Conservation (phyloP, 2,113 vertebrate species). For the Xiphophorus couchianus region DNA sequence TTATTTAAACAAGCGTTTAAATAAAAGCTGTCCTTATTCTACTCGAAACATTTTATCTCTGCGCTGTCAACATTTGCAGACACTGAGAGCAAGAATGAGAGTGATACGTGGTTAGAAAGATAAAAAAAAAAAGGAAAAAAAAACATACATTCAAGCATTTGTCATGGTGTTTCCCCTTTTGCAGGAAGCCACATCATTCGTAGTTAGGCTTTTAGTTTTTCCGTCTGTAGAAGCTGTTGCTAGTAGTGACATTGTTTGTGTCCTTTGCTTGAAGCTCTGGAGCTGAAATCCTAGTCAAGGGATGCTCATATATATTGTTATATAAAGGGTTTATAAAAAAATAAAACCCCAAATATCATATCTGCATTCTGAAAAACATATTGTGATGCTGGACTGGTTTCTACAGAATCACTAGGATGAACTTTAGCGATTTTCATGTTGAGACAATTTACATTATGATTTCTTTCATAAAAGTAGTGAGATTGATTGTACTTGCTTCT, state of each 20-base stretch:
- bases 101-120: slow-evolving; percentile 29
- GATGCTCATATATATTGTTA: not conserved
- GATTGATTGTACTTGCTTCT: not conserved
- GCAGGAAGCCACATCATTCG: slow-evolving; percentile 73
- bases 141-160: slow-evolving; percentile 47
- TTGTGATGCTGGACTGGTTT: not conserved
- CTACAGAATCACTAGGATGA: slow-evolving; percentile 7
- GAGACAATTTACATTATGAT: not conserved
- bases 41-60: not conserved
- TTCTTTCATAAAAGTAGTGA: not conserved
- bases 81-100: slow-evolving; percentile 10
- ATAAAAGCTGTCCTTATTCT: not conserved
- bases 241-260: slow-evolving; percentile 28
- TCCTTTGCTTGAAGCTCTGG: slow-evolving; percentile 10
- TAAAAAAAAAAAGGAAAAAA: not conserved
- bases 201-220: slow-evolving; percentile 49
- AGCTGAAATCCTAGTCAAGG: slow-evolving; percentile 26
- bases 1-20: not conserved
- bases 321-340: slow-evolving; percentile 27
- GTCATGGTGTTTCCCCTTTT: slow-evolving; percentile 64
- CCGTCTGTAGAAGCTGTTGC: slow-evolving; percentile 46
- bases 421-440: not conserved
- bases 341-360: slow-evolving; percentile 23
- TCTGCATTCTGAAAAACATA: slow-evolving; percentile 13
- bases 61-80: not conserved